Evolutionary conservation across 2,888 invertebrate species (phyloP).

Genomic region (Trachelus tabidus): DNA sequence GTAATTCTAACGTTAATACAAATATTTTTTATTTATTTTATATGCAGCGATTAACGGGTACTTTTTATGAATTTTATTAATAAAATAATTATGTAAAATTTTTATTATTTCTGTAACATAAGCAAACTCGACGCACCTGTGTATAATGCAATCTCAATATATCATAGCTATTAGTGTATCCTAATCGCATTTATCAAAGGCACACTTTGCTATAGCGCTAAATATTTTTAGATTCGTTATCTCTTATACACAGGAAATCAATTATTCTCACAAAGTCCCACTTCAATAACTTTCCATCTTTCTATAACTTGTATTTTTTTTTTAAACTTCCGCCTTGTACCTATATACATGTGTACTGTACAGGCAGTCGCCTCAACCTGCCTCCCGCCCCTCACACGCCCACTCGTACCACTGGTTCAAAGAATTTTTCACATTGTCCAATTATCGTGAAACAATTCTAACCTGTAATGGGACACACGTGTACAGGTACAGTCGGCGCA

Average conservation of each 20-base stretch:
- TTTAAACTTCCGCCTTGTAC: neutral
- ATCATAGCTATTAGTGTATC: too few species aligned
- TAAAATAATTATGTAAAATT: too few species aligned
- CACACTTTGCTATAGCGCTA: too few species aligned
- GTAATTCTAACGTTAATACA: neutral
- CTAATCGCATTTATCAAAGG: too few species aligned
- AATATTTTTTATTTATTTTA: neutral
- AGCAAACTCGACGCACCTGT: too few species aligned
- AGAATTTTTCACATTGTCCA: conserved; percentile 27
- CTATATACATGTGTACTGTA: neutral
- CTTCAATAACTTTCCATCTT: neutral
- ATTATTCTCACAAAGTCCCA: too few species aligned
- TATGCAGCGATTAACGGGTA: neutral
- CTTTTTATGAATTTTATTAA: too few species aligned
- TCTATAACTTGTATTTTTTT: neutral
- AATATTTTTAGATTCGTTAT: too few species aligned
- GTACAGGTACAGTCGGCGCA: neutral
- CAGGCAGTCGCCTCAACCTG: conserved; percentile 8
- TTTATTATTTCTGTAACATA: too few species aligned
- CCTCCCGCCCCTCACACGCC: neutral
- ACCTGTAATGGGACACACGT: neutral
- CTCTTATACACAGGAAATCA: too few species aligned
- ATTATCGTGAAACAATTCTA: conserved; percentile 47
- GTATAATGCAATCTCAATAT: too few species aligned
- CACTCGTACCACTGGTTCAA: neutral